Percentiles rank a stretch among this genome's conserved stretches.
These are phyloP conservation scores for Ceratitis capitata DNA, from an alignment of 1,140 invertebrate genomes.

Conservation along the genomic window DNA sequence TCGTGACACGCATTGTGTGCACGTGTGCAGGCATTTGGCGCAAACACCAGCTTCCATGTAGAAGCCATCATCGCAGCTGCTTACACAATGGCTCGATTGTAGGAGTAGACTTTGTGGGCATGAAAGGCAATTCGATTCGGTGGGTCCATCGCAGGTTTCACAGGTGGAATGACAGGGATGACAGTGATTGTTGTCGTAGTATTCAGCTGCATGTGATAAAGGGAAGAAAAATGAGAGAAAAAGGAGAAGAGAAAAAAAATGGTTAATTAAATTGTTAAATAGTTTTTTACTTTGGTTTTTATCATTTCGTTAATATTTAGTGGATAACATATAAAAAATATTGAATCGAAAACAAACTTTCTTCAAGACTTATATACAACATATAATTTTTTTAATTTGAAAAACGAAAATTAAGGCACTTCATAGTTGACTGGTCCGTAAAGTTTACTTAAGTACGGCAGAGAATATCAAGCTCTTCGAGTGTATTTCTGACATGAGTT, in stretches of 20 bases:
- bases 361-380: too few species aligned
- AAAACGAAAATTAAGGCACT: too few species aligned
- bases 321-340: too few species aligned
- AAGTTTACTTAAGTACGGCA: too few species aligned
- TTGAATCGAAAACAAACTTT: too few species aligned
- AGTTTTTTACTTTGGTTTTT: background rate
- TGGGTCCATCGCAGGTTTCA: conserved; percentile 76
- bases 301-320: background rate
- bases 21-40: conserved; percentile 80
- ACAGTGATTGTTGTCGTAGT: conserved; percentile 75
- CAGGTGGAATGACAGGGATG: conserved; percentile 76
- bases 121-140: conserved; percentile 74
- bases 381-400: too few species aligned
- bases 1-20: conserved; percentile 77
- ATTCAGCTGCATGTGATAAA: conserved; percentile 69
- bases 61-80: conserved; percentile 76
- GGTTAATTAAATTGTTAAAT: background rate
- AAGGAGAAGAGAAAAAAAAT: background rate
- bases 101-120: conserved; percentile 74
- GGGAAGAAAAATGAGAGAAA: too few species aligned
- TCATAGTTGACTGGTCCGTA: too few species aligned
- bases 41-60: conserved; percentile 77
- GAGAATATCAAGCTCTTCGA: too few species aligned
- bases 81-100: conserved; percentile 75
- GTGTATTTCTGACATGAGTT: too few species aligned